phyloP scores from a whole-genome alignment of 2,888 invertebrate genomes.

The Trachelus tabidus region DNA sequence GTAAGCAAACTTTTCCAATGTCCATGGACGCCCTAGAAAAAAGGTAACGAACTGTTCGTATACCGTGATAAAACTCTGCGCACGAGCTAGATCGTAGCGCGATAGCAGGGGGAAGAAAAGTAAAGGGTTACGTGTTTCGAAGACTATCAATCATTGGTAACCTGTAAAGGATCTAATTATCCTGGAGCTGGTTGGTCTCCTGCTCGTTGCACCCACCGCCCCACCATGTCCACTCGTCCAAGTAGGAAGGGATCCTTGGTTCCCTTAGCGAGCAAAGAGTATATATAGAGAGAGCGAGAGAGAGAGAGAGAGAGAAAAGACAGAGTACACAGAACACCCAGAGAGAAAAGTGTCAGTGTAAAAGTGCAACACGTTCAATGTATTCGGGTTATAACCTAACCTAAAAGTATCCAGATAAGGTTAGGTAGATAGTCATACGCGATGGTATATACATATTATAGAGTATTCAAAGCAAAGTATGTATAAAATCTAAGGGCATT shows the following conservation, averaged over 20 bases:
- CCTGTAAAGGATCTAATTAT: constrained; percentile 51
- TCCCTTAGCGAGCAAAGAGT: not conserved
- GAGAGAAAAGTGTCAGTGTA: no score
- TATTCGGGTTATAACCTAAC: not conserved
- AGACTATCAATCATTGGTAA: constrained; percentile 51
- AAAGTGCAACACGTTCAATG: not conserved
- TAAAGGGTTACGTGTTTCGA: constrained; percentile 39
- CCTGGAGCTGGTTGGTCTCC: constrained; percentile 51
- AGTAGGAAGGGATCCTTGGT: constrained; percentile 11
- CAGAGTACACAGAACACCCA: no score
- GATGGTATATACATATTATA: not conserved
- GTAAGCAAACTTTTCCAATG: no score
- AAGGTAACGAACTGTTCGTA: no score
- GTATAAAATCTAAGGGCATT: no score
- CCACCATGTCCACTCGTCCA: constrained; percentile 41
- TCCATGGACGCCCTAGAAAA: no score
- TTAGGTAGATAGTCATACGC: not conserved
- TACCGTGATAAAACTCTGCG: no score
- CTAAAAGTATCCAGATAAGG: not conserved
- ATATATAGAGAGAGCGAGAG: not conserved
- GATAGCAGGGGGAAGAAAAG: constrained; percentile 11
- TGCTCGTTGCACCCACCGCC: constrained; percentile 39
- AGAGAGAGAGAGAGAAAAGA: no score
- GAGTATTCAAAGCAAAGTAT: no score
- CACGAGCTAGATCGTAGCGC: no score